These are phyloP conservation scores for Leptinotarsa tumamoca DNA, from an alignment of 2,888 invertebrate species.

Conservation along the genomic window DNA sequence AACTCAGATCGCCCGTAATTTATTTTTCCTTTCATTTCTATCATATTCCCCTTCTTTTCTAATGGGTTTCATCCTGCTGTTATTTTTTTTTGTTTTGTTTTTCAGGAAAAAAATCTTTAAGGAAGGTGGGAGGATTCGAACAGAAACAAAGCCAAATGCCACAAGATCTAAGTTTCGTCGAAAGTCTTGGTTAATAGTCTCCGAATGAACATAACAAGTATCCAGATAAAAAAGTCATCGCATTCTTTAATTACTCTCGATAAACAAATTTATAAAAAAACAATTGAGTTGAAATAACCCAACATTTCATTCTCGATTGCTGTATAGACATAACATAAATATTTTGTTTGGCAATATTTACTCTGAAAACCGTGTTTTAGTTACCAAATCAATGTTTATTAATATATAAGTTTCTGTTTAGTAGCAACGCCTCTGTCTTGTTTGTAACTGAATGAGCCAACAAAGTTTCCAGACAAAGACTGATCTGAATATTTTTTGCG, in stretches of 20 bases:
- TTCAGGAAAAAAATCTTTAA: no score
- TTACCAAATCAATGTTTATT: constrained; percentile 23
- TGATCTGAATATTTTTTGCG: no score
- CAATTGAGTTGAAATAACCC: constrained; percentile 9
- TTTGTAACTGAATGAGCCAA: not conserved
- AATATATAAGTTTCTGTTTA: constrained; percentile 6
- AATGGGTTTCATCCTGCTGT: no score
- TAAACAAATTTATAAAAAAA: not conserved
- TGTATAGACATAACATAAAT: constrained; percentile 44
- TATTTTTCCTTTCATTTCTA: no score
- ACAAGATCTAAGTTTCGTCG: no score
- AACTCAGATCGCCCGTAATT: no score
- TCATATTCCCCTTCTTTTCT: no score
- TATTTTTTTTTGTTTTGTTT: no score
- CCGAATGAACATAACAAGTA: not conserved
- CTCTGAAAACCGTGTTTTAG: constrained; percentile 35
- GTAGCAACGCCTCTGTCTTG: not conserved
- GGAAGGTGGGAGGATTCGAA: no score
- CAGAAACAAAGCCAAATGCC: no score
- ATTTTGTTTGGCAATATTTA: constrained; percentile 41
- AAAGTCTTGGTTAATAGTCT: no score
- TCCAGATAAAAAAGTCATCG: not conserved
- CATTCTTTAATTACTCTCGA: not conserved
- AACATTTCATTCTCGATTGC: not conserved
- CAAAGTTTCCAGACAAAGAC: no score